phyloP scores from a whole-genome alignment of 2,888 invertebrate species.

The Aspidiotus destructor region DNA sequence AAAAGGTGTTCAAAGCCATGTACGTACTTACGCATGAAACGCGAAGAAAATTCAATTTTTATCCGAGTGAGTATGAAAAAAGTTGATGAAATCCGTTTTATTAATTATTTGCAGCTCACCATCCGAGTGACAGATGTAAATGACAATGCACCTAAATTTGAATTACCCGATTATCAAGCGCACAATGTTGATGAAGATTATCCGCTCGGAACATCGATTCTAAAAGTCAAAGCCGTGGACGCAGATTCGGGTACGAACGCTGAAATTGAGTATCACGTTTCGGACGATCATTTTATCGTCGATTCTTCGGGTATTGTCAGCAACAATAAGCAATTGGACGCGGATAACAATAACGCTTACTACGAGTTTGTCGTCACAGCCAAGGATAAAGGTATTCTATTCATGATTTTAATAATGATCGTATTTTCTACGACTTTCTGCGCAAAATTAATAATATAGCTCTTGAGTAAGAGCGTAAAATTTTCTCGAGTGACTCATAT shows the following conservation, averaged over 20 bases:
- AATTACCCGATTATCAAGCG: slow-evolving; percentile 91
- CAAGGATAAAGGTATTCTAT: slow-evolving; percentile 74
- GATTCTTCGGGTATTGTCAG: slow-evolving; percentile 87
- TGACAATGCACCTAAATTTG: slow-evolving; percentile 94
- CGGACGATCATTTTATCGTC: slow-evolving; percentile 89
- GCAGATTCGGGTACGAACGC: slow-evolving; percentile 91
- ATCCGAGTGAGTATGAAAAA: no score
- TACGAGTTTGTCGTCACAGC: slow-evolving; percentile 91
- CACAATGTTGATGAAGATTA: slow-evolving; percentile 94
- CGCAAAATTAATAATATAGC: background rate
- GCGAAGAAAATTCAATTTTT: no score
- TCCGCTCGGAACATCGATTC: slow-evolving; percentile 78
- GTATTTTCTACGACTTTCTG: background rate
- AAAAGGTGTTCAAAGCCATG: no score
- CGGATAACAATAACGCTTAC: slow-evolving; percentile 92
- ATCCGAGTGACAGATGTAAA: slow-evolving; percentile 93
- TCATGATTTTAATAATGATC: no score
- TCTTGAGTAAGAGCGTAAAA: background rate
- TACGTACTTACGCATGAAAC: no score
- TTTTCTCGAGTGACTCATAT: background rate
- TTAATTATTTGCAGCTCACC: slow-evolving; percentile 54
- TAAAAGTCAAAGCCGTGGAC: slow-evolving; percentile 92
- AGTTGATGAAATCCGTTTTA: no score
- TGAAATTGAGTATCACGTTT: slow-evolving; percentile 82
- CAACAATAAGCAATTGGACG: slow-evolving; percentile 77